Evolutionary conservation across 1,140 invertebrate species (phyloP).

Genomic region (Danaus plexippus): DNA sequence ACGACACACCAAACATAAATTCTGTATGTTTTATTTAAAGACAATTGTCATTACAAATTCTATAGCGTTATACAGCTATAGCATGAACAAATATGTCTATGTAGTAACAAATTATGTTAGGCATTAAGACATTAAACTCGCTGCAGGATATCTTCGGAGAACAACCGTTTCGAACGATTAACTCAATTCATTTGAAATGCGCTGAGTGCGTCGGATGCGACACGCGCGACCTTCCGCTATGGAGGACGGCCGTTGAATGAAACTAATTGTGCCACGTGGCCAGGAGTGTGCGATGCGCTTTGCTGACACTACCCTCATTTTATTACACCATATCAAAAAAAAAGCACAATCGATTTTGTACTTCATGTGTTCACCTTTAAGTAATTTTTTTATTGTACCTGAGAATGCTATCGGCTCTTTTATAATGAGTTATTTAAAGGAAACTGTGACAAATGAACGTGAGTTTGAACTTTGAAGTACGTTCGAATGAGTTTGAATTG

Average conservation of each 20-base stretch:
- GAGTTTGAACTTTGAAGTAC: constrained; percentile 53
- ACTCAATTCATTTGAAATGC: constrained; percentile 50
- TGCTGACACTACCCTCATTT: constrained; percentile 22
- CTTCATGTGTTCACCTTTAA: constrained; percentile 3
- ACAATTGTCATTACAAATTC: too few species aligned
- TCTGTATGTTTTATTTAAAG: too few species aligned
- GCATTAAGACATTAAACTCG: constrained; percentile 6
- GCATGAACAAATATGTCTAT: too few species aligned
- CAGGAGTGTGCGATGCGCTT: constrained; percentile 35
- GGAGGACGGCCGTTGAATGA: constrained; percentile 46
- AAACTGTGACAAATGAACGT: constrained; percentile 60
- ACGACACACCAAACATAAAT: too few species aligned
- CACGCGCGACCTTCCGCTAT: constrained; percentile 43
- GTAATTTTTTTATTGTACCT: constrained; percentile 4
- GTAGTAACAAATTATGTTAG: constrained; percentile 11
- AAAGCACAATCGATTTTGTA: constrained; percentile 9
- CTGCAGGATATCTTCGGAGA: constrained; percentile 12
- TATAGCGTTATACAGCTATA: too few species aligned
- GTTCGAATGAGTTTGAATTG: constrained; percentile 50
- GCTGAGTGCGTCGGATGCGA: constrained; percentile 35
- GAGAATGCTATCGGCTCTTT: constrained; percentile 9
- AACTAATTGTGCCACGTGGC: constrained; percentile 60
- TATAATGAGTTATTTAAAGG: constrained; percentile 16
- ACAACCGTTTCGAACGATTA: constrained; percentile 41
- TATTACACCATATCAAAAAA: constrained; percentile 4